These are phyloP conservation scores for Actinernus sp. DNA, from an alignment of 92 coral and sea anemone species.

Conservation along the genomic window DNA sequence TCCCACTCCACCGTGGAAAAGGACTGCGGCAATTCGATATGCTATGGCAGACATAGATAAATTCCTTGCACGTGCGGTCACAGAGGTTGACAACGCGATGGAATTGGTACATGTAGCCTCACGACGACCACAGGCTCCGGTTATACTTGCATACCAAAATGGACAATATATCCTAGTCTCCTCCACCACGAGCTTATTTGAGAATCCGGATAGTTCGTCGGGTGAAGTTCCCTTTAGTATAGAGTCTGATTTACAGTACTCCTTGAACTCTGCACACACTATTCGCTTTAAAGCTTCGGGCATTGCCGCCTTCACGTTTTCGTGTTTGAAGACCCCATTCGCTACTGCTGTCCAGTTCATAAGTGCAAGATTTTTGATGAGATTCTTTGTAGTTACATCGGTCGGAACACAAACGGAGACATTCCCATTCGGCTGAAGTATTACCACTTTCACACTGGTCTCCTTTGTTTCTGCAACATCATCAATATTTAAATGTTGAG, in stretches of 20 bases:
- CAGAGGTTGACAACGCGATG: constrained; percentile 26
- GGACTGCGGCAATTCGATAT: constrained; percentile 36
- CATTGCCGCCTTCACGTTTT: constrained; percentile 13
- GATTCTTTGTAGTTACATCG: no score
- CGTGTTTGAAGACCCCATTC: constrained; percentile 25
- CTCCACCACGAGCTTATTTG: constrained; percentile 27
- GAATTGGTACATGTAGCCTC: no score
- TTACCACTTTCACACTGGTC: no score
- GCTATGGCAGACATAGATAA: constrained; percentile 46
- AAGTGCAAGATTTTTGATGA: neutral
- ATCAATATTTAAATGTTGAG: no score
- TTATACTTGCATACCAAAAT: constrained; percentile 34
- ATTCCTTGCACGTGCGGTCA: constrained; percentile 49
- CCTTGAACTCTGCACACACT: constrained; percentile 23
- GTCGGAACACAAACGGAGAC: no score
- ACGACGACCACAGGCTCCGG: constrained; percentile 47
- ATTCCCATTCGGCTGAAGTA: no score
- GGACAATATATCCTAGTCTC: constrained; percentile 26
- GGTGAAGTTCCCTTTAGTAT: constrained; percentile 31
- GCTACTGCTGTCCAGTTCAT: constrained; percentile 11
- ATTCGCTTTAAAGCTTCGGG: constrained; percentile 1
- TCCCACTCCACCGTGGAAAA: constrained; percentile 39
- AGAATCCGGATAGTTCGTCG: constrained; percentile 30
- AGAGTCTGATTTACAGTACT: no score
- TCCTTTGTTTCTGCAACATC: no score